Conservation (phyloP, 92 coral and sea anemone genomes). For the Ricordea florida region DNA sequence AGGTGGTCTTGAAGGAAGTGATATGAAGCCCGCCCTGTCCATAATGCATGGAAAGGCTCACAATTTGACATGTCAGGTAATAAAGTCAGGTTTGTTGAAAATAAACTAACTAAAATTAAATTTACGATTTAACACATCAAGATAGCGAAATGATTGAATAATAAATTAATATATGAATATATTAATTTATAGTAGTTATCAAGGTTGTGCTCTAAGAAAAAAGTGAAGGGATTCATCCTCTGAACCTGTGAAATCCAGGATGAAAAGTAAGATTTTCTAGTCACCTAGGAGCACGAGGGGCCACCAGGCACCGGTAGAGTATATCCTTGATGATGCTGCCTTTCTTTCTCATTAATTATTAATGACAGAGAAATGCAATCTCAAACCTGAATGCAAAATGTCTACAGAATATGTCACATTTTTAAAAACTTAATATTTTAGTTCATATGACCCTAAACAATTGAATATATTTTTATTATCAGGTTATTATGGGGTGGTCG, state of each 20-base stretch:
- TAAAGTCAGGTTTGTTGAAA: neutral
- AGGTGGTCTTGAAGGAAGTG: neutral
- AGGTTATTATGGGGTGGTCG: conserved; percentile 65
- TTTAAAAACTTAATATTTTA: too few species aligned
- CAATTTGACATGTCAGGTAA: conserved; percentile 62
- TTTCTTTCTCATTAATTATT: neutral
- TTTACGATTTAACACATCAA: neutral
- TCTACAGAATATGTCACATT: too few species aligned
- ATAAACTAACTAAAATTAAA: neutral
- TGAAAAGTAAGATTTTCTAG: too few species aligned
- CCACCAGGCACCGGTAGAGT: too few species aligned
- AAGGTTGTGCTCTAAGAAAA: too few species aligned
- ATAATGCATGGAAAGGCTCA: conserved; percentile 64
- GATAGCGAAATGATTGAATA: neutral
- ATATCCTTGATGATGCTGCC: neutral
- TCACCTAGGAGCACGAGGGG: too few species aligned
- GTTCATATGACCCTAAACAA: too few species aligned
- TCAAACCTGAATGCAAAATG: too few species aligned
- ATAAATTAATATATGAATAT: neutral
- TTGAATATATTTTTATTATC: neutral
- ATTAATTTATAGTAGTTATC: neutral
- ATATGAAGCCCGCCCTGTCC: conserved; percentile 55
- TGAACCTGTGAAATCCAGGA: too few species aligned
- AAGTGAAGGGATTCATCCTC: too few species aligned
- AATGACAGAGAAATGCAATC: too few species aligned